phyloP scores from a whole-genome alignment of 2,113 vertebrate genomes.

The Takifugu flavidus region DNA sequence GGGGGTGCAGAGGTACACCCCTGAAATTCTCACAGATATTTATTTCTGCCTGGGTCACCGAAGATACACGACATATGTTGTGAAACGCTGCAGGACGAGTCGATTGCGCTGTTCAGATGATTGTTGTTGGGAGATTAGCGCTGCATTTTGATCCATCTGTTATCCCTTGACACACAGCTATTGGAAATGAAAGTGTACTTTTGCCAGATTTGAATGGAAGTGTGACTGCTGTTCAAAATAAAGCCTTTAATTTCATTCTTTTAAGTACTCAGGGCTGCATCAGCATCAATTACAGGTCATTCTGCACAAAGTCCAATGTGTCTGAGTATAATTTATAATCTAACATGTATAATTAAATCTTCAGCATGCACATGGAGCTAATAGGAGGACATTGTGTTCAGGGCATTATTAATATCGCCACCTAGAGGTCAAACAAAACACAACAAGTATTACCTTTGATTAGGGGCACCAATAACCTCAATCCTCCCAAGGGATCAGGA shows the following conservation, averaged over 20 bases:
- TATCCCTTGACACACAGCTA: slow-evolving; percentile 20
- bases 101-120: slow-evolving; percentile 18
- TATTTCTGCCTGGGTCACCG: slow-evolving; percentile 33
- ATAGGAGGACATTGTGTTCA: not conserved
- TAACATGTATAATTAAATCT: too few relatives aligned
- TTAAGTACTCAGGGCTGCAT: not conserved
- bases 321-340: too few relatives aligned
- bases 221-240: slow-evolving; percentile 14
- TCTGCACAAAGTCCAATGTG: too few relatives aligned
- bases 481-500: slow-evolving; percentile 35
- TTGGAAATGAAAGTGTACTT: slow-evolving; percentile 8
- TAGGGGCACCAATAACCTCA: slow-evolving; percentile 52
- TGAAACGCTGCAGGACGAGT: slow-evolving; percentile 36
- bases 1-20: slow-evolving; percentile 40
- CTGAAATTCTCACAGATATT: slow-evolving; percentile 68
- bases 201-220: not conserved
- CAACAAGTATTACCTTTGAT: slow-evolving; percentile 38
- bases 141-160: slow-evolving; percentile 32
- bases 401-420: slow-evolving; percentile 47
- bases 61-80: slow-evolving; percentile 18
- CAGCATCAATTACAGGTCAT: slow-evolving; percentile 4
- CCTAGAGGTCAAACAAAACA: slow-evolving; percentile 48
- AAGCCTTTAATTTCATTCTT: slow-evolving; percentile 7
- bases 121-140: slow-evolving; percentile 19
- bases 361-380: too few relatives aligned